Evolutionary conservation across 30 jellyfish, hydroid and myxozoan genomes (phyloP), one percentile per base, ranked within the genome.

Genomic region (Pelagia noctiluca): DNA sequence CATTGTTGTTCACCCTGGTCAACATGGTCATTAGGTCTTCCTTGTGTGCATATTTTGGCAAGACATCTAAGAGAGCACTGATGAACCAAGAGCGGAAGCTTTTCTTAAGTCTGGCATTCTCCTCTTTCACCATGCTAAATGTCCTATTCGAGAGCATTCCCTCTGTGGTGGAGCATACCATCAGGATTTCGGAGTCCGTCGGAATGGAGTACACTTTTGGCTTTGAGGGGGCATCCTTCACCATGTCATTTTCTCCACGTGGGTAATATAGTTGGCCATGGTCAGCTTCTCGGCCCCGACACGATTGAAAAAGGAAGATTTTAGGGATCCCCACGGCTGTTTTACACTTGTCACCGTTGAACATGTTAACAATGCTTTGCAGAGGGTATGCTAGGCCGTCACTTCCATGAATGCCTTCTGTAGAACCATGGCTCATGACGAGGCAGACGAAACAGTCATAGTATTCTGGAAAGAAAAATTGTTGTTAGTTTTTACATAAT

Each of bases 381-480:
- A 63, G 63, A 16, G 60, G 47, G 3, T n/a, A 37, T 49, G 88
- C 71, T 33, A 18, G 46, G 71, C 66, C 73, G 35, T 87, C 96
- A 3, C 85, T 46, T 24, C 96, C 91, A 24, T 28, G 54, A 26
- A 87, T 54, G 3, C 91, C 91, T 22, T 57, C 75, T 47, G 67
- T 83, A 2, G 64, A 13, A 23, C 96, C 96, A 72, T 87, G 96
- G 60, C 91, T 87, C 84, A 87, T 74, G 36, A 75, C 24, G 63
- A 87, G 11, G 0, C 53, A 31, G 3, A 89, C 96, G 25, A 77
- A 69, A 69, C 90, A 73, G 54, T 87, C 96, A 71, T 36, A 87
- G 28, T 69, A n/a, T 1, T 36, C 95, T 84, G 35, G 13, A 28
- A 71, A 31, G 28, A 54, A 37, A 54, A 49, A 25, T n/a, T n/a